Evolutionary conservation across 1,140 invertebrate species (phyloP), one percentile per base, ranked within the genome.

Genomic region (Uloborus diversus): DNA sequence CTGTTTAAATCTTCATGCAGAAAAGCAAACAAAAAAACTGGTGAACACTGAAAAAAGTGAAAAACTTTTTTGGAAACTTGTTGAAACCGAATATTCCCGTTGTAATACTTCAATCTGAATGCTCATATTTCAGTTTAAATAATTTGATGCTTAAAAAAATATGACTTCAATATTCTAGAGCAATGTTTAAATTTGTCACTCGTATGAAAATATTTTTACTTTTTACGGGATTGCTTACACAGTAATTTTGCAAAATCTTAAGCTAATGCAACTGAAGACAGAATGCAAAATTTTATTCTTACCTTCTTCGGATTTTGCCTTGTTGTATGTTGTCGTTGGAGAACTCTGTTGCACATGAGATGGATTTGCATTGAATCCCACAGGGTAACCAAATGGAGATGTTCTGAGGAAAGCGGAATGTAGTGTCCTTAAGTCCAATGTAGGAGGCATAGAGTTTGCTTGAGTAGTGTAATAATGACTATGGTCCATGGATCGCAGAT

Each of bases 401-500:
- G 53, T 23, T 25, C 53, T 69, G 5, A 69, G 13, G 53, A 69
- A 49, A 17, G 64, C 9, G 13, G 75, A 47, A 27, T 79, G 75
- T 20, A 79, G 61, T 33, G 64, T 69, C 65, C 76, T 69, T 51
- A 79, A 56, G 37, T 79, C 76, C 9, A 78, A 9, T 13, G 61
- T 32, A 20, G 61, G 47, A 4, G 33, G 57, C 51, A 79, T 68
- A 14, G 62, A 32, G 23, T 11, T 30, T 25, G 61, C 51, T 35
- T 68, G 76, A 62, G 56, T 47, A 25, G 76, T 25, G 30, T 68
- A 79, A 49, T 56, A 59, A 33, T 68, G 53, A n/a, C 51, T 27
- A 49, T 69, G 64, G 42, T 79, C 64, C 33, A 61, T 49, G 3
- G 56, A 35, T 20, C 76, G 57, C 2, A 27, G 53, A 1, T 20